phyloP scores from a whole-genome alignment of 2,888 invertebrate genomes.

The Andrena trimmerana region DNA sequence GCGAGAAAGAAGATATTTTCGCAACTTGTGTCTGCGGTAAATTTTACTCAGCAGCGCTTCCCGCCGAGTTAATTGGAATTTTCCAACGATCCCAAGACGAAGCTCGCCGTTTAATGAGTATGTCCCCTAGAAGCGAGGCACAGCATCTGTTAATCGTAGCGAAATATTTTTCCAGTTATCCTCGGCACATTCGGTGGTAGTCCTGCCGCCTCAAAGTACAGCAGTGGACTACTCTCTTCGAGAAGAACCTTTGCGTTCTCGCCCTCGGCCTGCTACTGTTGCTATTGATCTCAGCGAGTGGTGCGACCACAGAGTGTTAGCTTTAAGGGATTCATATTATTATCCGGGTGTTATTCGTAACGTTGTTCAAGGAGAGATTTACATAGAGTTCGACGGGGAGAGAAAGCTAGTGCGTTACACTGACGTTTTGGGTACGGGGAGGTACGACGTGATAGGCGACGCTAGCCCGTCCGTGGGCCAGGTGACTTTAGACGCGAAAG shows the following conservation, averaged over 20 bases:
- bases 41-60: no score
- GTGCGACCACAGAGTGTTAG: conserved; percentile 96
- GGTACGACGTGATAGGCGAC: conserved; percentile 96
- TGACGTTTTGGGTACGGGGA: conserved; percentile 92
- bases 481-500: conserved; percentile 91
- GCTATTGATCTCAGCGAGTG: conserved; percentile 96
- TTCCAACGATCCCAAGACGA: no score
- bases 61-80: no score
- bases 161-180: conserved; percentile 71
- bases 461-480: conserved; percentile 95
- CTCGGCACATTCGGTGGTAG: conserved; percentile 80
- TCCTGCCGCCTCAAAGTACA: conserved; percentile 87
- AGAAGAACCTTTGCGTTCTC: conserved; percentile 82
- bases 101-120: not conserved
- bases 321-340: conserved; percentile 93
- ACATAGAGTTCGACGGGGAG: conserved; percentile 93
- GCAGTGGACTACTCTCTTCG: conserved; percentile 88
- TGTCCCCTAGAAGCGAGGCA: not conserved
- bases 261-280: conserved; percentile 80
- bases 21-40: no score
- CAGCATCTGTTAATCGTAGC: not conserved
- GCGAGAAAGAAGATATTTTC: no score
- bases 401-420: conserved; percentile 90
- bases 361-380: conserved; percentile 89
- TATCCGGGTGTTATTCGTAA: conserved; percentile 95